Evolutionary conservation across 2,888 invertebrate species (phyloP).

Genomic region (Tuberolachnus salignus): DNA sequence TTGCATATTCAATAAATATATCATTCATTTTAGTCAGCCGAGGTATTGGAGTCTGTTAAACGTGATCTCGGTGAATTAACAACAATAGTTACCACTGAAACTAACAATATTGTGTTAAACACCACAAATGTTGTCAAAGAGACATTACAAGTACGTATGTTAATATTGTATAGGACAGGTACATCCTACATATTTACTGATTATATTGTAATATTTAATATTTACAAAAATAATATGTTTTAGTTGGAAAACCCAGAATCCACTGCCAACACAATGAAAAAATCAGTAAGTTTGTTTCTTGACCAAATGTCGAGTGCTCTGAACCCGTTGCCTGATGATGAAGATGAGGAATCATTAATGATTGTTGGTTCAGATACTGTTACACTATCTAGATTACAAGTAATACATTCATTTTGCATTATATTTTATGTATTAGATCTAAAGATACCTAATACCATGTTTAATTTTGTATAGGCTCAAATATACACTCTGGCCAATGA

Average conservation of each 20-base stretch:
- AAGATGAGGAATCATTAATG: constrained; percentile 72
- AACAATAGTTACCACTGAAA: constrained; percentile 74
- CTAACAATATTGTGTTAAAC: constrained; percentile 70
- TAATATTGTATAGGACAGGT: background rate
- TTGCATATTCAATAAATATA: background rate
- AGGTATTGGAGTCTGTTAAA: constrained; percentile 77
- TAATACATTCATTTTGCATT: constrained; percentile 9
- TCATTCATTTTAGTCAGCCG: constrained; percentile 69
- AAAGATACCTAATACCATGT: background rate
- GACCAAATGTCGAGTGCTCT: constrained; percentile 75
- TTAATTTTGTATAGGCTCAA: constrained; percentile 67
- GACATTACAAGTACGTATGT: constrained; percentile 69
- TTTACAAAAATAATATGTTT: constrained; percentile 59
- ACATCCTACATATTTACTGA: too few relatives aligned
- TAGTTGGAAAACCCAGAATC: constrained; percentile 75
- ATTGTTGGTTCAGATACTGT: constrained; percentile 73
- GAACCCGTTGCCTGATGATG: constrained; percentile 73
- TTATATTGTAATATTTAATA: too few relatives aligned
- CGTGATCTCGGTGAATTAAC: constrained; percentile 78
- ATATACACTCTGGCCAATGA: constrained; percentile 75
- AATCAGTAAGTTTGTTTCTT: constrained; percentile 74
- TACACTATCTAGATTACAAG: constrained; percentile 69
- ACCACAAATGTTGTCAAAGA: constrained; percentile 74
- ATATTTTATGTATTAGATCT: constrained; percentile 6
- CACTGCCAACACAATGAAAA: constrained; percentile 75